Percentiles rank a stretch among this genome's conserved stretches.
Evolutionary conservation across 2,113 vertebrate genomes (phyloP).

Genomic region (Serinus canaria): DNA sequence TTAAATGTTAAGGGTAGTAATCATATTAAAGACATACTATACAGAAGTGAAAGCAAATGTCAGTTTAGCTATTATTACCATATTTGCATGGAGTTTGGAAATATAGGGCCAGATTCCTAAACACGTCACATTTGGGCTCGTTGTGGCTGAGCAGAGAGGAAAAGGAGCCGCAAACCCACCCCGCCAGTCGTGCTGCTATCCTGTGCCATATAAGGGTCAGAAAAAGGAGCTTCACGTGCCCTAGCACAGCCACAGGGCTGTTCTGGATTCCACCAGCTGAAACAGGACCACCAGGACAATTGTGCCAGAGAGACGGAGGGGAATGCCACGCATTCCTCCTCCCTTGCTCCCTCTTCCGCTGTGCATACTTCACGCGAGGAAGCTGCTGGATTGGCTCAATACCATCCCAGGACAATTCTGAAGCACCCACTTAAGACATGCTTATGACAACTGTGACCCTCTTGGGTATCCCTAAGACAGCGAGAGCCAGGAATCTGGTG

Average conservation of each 20-base stretch:
- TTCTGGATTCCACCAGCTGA: not conserved
- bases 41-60: slow-evolving; percentile 67
- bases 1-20: slow-evolving; percentile 74
- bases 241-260: not conserved
- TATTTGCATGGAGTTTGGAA: slow-evolving; percentile 61
- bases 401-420: not conserved
- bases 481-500: not conserved
- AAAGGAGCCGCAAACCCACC: not conserved
- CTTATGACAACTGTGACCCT: slow-evolving; percentile 12
- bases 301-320: not conserved
- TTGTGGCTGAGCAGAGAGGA: not conserved
- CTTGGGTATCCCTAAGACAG: not conserved
- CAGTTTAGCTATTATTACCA: slow-evolving; percentile 65
- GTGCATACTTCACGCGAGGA: rapidly evolving
- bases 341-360: not conserved
- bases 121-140: not conserved
- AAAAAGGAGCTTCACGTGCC: not conserved
- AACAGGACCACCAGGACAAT: slow-evolving; percentile 10
- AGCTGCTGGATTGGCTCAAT: not conserved
- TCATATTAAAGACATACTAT: slow-evolving; percentile 72
- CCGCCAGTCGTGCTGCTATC: rapidly evolving
- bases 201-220: not conserved
- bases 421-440: not conserved
- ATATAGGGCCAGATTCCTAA: not conserved
- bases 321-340: not conserved